Conservation (phyloP, 30 jellyfish, hydroid and myxozoan genomes). For the Chrysaora quinquecirrha region DNA sequence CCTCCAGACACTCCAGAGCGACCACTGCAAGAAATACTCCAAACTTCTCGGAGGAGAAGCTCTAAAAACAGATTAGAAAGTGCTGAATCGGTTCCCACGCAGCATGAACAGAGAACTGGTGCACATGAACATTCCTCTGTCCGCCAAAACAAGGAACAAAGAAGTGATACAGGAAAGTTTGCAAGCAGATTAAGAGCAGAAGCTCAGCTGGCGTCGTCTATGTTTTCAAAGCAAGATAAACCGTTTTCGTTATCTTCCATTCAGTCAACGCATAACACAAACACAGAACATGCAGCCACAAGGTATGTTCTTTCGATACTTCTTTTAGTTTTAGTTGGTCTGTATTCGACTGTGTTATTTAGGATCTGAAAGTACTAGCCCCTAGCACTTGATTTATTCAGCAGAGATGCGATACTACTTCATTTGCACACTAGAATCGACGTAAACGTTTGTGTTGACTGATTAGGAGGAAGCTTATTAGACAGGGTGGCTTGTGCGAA, state of each 20-base stretch:
- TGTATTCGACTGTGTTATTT: too few species aligned
- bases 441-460: too few species aligned
- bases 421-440: too few species aligned
- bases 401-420: too few species aligned
- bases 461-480: too few species aligned
- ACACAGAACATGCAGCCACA: not conserved
- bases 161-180: conserved; percentile 45
- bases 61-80: not conserved
- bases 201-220: conserved; percentile 58
- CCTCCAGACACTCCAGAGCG: conserved; percentile 74
- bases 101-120: not conserved
- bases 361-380: too few species aligned
- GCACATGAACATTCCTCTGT: not conserved
- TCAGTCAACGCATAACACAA: conserved; percentile 2
- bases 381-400: too few species aligned
- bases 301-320: not conserved
- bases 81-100: not conserved
- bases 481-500: too few species aligned
- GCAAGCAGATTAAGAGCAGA: conserved; percentile 70
- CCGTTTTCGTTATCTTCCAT: not conserved
- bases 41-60: conserved; percentile 3
- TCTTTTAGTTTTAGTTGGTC: too few species aligned
- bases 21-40: conserved; percentile 61
- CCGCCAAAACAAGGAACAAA: not conserved
- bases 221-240: conserved; percentile 37